Conservation (phyloP, 2,113 vertebrate species). For the Aegotheles bennettii region DNA sequence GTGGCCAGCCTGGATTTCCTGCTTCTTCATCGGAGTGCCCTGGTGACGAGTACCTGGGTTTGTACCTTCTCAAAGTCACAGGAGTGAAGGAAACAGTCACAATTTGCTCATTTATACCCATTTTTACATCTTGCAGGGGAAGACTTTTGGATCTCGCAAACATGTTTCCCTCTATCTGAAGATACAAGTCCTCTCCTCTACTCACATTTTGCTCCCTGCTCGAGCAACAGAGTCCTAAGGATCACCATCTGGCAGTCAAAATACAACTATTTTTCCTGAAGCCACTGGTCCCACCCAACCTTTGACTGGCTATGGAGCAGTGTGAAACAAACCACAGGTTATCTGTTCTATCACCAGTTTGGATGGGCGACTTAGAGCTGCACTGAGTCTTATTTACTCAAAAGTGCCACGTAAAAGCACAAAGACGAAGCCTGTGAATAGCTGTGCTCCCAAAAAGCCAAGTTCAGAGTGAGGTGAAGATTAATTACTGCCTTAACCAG, state of each 20-base stretch:
- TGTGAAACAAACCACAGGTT: neutral
- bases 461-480: neutral
- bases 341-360: neutral
- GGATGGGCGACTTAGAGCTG: neutral
- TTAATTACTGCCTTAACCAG: neutral
- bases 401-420: rapidly evolving
- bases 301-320: neutral
- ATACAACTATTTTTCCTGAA: neutral
- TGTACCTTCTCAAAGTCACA: rapidly evolving
- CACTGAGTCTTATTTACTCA: neutral
- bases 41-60: neutral
- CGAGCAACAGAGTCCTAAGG: rapidly evolving
- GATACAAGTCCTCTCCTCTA: rapidly evolving
- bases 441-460: neutral
- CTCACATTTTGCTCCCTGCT: neutral
- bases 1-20: neutral
- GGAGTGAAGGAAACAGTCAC: neutral
- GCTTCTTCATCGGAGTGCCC: rapidly evolving
- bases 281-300: neutral
- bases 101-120: neutral
- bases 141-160: neutral
- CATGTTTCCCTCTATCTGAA: rapidly evolving
- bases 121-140: neutral
- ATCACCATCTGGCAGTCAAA: neutral
- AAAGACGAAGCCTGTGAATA: neutral